Evolutionary conservation across 2,888 invertebrate species (phyloP), one percentile per base, ranked within the genome.

Genomic region (Nezara viridula): DNA sequence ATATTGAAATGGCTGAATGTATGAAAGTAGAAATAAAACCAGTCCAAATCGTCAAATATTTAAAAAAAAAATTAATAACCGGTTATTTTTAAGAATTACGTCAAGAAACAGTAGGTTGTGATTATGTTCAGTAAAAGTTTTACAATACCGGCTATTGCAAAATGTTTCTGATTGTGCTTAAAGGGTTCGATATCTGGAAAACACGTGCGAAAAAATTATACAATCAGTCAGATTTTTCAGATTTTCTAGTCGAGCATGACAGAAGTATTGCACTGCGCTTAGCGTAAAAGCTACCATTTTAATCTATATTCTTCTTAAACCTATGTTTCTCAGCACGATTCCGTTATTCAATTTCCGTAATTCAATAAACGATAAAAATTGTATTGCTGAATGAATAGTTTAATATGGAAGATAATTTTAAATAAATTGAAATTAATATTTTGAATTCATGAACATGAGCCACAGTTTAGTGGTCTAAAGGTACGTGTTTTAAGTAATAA

Each of bases 131-230:
- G 60, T 55, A 60, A 27, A 60, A 19, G 60, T 60, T 60, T 60
- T 16, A 27, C 27, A 60, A 60, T 27, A 27, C 60, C 27, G 60
- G 16, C 60, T 60, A 60, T 60, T 60, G 60, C 60, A 27, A 60
- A 60, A 60, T 32, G 27, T 60, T 60, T 14, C 60, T 60, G 27
- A 27, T 60, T 32, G 27, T 60, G 14, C 27, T n/a, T 60, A 60
- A 27, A 16, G 27, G 60, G 27, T 16, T 60, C 27, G 60, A 60
- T 14, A 60, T 9, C 60, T 60, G 60, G 5, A 10, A 14, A 60
- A 60, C 55, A n/a, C 60, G 60, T 27, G 60, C 60, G 60, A 60
- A 60, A 32, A 60, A 60, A 60, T 60, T 60, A 60, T 12, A n/a
- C 60, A 16, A n/a, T 60, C 60, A 60, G 27, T 14, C 27, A 9